These are phyloP conservation scores for Dolomedes plantarius DNA, from an alignment of 2,888 invertebrate species.

Conservation along the genomic window DNA sequence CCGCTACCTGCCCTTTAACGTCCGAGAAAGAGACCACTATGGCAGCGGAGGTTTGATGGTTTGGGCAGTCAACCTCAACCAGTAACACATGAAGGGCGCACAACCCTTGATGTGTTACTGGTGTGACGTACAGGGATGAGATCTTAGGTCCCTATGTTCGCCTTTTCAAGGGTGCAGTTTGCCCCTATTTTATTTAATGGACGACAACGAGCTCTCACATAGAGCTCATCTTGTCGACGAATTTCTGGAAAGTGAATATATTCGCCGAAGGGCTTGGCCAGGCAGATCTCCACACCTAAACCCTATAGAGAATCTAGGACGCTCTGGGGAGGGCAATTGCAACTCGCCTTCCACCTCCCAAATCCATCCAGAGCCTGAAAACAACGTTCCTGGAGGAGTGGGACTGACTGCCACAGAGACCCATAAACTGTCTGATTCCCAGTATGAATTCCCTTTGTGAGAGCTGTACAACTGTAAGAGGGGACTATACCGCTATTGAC, in stretches of 20 bases:
- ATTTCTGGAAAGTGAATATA: not conserved
- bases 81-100: too few species aligned
- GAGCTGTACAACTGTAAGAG: not conserved
- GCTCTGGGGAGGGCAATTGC: not conserved
- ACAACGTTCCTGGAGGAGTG: not conserved
- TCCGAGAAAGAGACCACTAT: too few species aligned
- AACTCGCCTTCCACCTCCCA: not conserved
- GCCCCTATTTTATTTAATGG: too few species aligned
- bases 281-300: not conserved
- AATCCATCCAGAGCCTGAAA: not conserved
- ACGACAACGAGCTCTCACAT: too few species aligned
- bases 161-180: too few species aligned
- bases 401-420: not conserved
- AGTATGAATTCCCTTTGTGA: not conserved
- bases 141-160: too few species aligned
- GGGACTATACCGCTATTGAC: not conserved
- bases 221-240: not conserved
- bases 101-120: too few species aligned
- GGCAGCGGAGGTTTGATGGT: too few species aligned
- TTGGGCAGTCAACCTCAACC: too few species aligned
- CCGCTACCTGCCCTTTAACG: too few species aligned
- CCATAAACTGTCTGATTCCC: not conserved
- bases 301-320: not conserved
- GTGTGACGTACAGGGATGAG: too few species aligned
- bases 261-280: not conserved